Evolutionary conservation across 1,140 invertebrate species (phyloP), one percentile per base, ranked within the genome.

Genomic region (Polypedilum pembai): DNA sequence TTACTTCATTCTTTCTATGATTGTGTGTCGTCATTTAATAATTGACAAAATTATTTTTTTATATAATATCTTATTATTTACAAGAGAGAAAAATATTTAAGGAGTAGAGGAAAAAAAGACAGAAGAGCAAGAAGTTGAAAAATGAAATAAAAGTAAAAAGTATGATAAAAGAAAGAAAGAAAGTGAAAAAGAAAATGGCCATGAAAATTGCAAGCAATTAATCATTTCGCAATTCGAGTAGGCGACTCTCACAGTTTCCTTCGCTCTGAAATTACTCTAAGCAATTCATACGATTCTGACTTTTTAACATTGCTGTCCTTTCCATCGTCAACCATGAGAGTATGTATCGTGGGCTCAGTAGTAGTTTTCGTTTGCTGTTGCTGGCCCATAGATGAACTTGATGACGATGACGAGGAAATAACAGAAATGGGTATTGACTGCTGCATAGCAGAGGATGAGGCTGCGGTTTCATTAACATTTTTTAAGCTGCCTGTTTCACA

Each of bases 231-330:
- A 8, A 18, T 20, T 10, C 20, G 7, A 3, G 65, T 21, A 5
- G 7, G 20, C 17, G 17, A 69, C 2, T 20, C 65, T 69, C 65
- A 69, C 17, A 69, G 17, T 69, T 69, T 69, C 1, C 81, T 74
- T 0, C 81, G 80, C 69, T 82, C 81, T 74, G 80, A 82, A 41
- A 82, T 82, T 41, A 82, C 82, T 7, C 81, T 79, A 76, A 82
- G 41, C 5, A 82, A 82, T 76, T 82, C 81, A 33, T 79, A 79
- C 21, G 81, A 79, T 69, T 82, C 81, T 56, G 81, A 82, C 40
- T 81, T 82, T 73, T 41, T 76, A 5, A 78, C 40, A 65, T 65
- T 73, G 18, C 17, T 18, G 20, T 76, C 75, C 8, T n/a, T 5
- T 65, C 66, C 24, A 21, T 76, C 73, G 72, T 65, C n/a, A 24